Conservation (phyloP, 2,113 vertebrate species). For the Pampusana beccarii region DNA sequence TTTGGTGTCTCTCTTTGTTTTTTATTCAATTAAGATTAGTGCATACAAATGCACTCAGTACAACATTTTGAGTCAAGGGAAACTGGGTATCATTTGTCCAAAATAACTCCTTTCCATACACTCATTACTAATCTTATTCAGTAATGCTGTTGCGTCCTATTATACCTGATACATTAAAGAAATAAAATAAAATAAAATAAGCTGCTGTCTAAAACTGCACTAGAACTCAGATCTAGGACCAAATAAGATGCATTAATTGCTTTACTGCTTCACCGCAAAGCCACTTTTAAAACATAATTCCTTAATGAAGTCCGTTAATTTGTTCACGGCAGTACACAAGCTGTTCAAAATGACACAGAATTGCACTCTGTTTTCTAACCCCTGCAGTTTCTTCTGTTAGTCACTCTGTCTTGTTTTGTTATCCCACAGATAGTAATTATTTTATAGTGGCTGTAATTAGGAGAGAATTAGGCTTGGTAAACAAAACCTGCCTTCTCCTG, state of each 20-base stretch:
- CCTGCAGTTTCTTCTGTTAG: conserved; percentile 87
- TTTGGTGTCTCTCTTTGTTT: conserved; percentile 46
- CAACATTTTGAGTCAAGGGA: conserved; percentile 52
- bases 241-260: conserved; percentile 83
- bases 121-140: conserved; percentile 69
- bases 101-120: conserved; percentile 58
- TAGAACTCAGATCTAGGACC: conserved; percentile 74
- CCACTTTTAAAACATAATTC: conserved; percentile 85
- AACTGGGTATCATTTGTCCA: conserved; percentile 56
- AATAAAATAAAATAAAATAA: conserved; percentile 60
- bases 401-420: conserved; percentile 85
- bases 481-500: conserved; percentile 94
- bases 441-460: conserved; percentile 96
- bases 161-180: conserved; percentile 76
- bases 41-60: conserved; percentile 44
- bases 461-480: conserved; percentile 96
- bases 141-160: conserved; percentile 70
- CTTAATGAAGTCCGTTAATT: conserved; percentile 88
- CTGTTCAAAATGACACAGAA: conserved; percentile 84
- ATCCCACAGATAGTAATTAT: conserved; percentile 96
- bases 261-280: conserved; percentile 80
- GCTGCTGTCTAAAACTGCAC: conserved; percentile 66
- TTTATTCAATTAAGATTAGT: conserved; percentile 61
- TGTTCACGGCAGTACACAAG: conserved; percentile 85
- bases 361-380: conserved; percentile 84